Base-by-base conservation (phyloP, 2,113 vertebrate genomes). In the Chinchilla lanigera region DNA sequence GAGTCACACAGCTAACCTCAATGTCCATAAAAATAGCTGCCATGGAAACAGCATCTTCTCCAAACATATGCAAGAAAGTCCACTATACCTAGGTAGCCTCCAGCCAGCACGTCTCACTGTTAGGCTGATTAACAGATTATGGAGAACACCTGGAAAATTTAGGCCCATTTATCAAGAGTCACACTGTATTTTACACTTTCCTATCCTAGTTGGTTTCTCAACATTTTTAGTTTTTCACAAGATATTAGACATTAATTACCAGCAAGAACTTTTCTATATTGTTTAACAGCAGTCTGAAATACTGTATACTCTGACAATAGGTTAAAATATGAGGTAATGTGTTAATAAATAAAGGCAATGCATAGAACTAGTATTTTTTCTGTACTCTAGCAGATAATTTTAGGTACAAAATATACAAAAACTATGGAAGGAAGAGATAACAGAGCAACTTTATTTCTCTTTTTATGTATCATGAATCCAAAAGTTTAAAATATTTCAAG, bases 401-500 rank as follows among this genome's bases (percentile, higher is more conserved):
- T 58, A 85, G 6, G 20, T 52, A 67, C 12, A 81, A 92, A 86
- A 61, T 78, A 93, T 7, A 84, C 24, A 91, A 86, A 91, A 94
- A 58, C 35, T 71, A 22, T 38, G 7, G 44, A 96, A 65, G 30
- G 4, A 83, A 87, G 19, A 63, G 58, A 52, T 58, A 95, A 87
- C 65, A 41, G 63, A 10, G 4, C 24, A 41, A 41, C 63, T 95
- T 78, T 88, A 41, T 77, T 75, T 60, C 41, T 44, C 30, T 67
- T n/a, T 52, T 44, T 77, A 84, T 41, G 67, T 60, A 52, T 56
- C 9, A 73, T 80, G 96, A 81, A 75, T 56, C 69, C 60, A 38
- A n/a, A 30, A 85, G 67, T 50, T 61, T 84, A 84, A 86, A 94
- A 89, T 13, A 33, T 71, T 96, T 83, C 17, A 94, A 83, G 28